Conservation (phyloP, 2,888 invertebrate genomes). For the Hirtodrosophila cameraria region DNA sequence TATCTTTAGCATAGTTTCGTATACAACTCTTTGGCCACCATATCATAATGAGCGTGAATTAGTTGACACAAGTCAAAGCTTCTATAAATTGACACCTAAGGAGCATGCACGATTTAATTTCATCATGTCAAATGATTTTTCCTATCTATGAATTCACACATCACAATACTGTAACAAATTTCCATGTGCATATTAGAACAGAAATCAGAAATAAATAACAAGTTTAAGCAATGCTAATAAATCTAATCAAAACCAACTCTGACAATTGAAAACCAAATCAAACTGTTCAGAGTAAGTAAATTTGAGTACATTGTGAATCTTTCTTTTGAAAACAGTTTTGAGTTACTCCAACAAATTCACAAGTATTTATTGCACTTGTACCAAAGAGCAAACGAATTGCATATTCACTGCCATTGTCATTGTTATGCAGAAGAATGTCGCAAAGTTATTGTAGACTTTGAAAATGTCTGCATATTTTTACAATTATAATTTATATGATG, state of each 20-base stretch:
- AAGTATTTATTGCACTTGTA: slow-evolving; percentile 13
- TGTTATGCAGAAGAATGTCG: slow-evolving; percentile 44
- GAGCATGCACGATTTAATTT: slow-evolving; percentile 27
- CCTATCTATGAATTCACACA: slow-evolving; percentile 1
- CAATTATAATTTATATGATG: slow-evolving; percentile 68
- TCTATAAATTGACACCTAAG: slow-evolving; percentile 25
- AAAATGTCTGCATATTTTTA: slow-evolving; percentile 57
- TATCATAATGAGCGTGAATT: slow-evolving; percentile 53
- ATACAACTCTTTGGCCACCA: slow-evolving; percentile 61
- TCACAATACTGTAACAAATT: too few relatives aligned
- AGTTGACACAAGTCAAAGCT: slow-evolving; percentile 25
- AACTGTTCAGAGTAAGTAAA: neutral
- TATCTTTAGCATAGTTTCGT: slow-evolving; percentile 13
- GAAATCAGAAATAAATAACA: neutral
- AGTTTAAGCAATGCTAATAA: neutral
- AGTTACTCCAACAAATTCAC: neutral
- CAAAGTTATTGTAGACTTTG: slow-evolving; percentile 51
- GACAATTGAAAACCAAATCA: neutral
- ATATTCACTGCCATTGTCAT: slow-evolving; percentile 43
- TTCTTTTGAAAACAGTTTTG: neutral
- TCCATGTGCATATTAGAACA: too few relatives aligned
- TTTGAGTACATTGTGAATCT: neutral
- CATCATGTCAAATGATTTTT: slow-evolving; percentile 36
- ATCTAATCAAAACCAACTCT: neutral
- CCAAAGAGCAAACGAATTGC: slow-evolving; percentile 23